These are phyloP conservation scores for Chrosomus eos DNA, from an alignment of 2,797 vertebrate species.

Conservation along the genomic window DNA sequence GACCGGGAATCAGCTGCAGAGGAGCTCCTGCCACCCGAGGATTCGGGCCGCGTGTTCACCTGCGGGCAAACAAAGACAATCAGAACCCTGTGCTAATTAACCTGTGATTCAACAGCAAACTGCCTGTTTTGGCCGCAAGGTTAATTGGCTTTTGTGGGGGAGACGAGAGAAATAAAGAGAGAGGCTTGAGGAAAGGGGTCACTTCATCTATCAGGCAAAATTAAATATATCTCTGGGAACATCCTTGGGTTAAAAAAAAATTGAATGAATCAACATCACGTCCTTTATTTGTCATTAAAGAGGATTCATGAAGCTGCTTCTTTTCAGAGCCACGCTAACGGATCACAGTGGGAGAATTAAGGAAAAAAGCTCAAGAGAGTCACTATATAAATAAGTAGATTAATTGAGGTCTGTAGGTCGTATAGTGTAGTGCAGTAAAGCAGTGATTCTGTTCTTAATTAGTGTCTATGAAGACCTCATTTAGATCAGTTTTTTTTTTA, in stretches of 20 bases:
- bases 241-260: slow-evolving; percentile 25
- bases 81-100: slow-evolving; percentile 77
- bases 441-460: slow-evolving; percentile 80
- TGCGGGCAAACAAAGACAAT: slow-evolving; percentile 67
- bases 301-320: slow-evolving; percentile 46
- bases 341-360: slow-evolving; percentile 49
- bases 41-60: slow-evolving; percentile 92
- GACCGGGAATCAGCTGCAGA: slow-evolving; percentile 84
- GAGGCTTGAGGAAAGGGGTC: slow-evolving; percentile 45
- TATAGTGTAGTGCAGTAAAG: slow-evolving; percentile 73
- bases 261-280: slow-evolving; percentile 44
- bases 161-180: slow-evolving; percentile 39
- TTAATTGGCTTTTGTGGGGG: slow-evolving; percentile 82
- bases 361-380: slow-evolving; percentile 43
- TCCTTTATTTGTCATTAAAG: slow-evolving; percentile 56
- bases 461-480: slow-evolving; percentile 80
- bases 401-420: slow-evolving; percentile 81
- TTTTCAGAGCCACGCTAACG: slow-evolving; percentile 48
- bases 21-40: slow-evolving; percentile 82
- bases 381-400: slow-evolving; percentile 76
- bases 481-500: slow-evolving; percentile 69
- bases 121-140: slow-evolving; percentile 77
- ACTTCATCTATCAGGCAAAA: slow-evolving; percentile 48
- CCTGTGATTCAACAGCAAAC: slow-evolving; percentile 75
- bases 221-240: slow-evolving; percentile 49